These are phyloP conservation scores for Drosophila austrosaltans DNA, from an alignment of 2,888 invertebrate species.

Conservation along the genomic window DNA sequence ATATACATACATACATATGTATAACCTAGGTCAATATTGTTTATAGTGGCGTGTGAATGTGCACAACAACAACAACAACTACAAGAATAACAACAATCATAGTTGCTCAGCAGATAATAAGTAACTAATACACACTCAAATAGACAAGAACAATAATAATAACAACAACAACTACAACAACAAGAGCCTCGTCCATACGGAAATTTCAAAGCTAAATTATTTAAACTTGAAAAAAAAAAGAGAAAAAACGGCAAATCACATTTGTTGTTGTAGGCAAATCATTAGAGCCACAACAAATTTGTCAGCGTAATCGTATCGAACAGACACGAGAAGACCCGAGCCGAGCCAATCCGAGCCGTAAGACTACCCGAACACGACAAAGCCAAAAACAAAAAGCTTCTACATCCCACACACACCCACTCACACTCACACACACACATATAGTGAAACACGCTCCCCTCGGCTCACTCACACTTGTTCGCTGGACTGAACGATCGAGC, in stretches of 20 bases:
- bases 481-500: background rate
- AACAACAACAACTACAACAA: background rate
- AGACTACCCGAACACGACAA: background rate
- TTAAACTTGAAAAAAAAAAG: slow-evolving; percentile 15
- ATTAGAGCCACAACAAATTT: slow-evolving; percentile 5
- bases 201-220: slow-evolving; percentile 17
- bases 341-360: background rate
- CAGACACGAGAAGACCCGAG: background rate
- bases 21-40: slow-evolving; percentile 83
- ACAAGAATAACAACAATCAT: slow-evolving; percentile 39
- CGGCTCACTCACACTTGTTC: background rate
- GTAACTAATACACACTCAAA: slow-evolving; percentile 34
- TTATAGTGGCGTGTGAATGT: slow-evolving; percentile 81
- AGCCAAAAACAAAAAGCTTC: background rate
- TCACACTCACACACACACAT: background rate
- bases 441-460: background rate
- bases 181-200: slow-evolving; percentile 14
- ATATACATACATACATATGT: slow-evolving; percentile 30
- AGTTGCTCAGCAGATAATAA: slow-evolving; percentile 46
- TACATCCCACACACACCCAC: background rate
- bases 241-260: slow-evolving; percentile 16
- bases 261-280: slow-evolving; percentile 2
- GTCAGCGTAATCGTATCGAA: slow-evolving; percentile 2
- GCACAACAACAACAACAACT: slow-evolving; percentile 47
- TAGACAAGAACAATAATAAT: slow-evolving; percentile 15